Base-by-base conservation (phyloP, 2,113 vertebrate genomes). In the Galemys pyrenaicus region DNA sequence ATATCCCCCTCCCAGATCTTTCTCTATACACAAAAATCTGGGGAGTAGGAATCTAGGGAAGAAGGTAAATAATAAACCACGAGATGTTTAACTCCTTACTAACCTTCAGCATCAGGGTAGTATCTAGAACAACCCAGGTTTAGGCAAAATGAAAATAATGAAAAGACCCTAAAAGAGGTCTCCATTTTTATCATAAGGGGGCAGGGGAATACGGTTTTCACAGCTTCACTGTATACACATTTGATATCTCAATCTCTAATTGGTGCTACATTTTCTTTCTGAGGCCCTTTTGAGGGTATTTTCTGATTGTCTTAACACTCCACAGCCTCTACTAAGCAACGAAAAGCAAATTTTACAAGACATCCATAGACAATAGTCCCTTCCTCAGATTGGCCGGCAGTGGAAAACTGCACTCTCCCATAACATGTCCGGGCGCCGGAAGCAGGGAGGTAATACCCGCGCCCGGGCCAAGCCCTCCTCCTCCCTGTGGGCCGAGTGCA, bases 161-260 rank as follows among this genome's bases (percentile, higher is more conserved):
- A 37, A 16, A 2, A n/a, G 4, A 1, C 15, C 32, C 2, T 1
- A 1, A 15, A 35, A 19, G 2, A 26, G 41, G 8, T 60, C 32
- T n/a, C 13, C 51, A 16, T 3, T 37, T 1, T 35, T 46, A 1
- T 30, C 16, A 8, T 35, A 1, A n/a, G n/a, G 22, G 37, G 56
- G 3, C 10, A 0, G 0, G 2, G 9, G 9, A 49, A 30, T 0
- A 3, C n/a, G 20, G 2, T 22, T 51, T 71, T 7, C 39, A 5
- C 6, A 30, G n/a, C 4, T 37, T 67, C 54, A 1, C 9, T n/a
- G 9, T 3, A 15, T 32, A 8, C 0, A 12, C 9, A 71, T 30
- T 32, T 39, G 51, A 26, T 17, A 41, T 22, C 56, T 10, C 20
- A 67, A 19, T 37, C 4, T 37, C 35, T 39, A 35, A 2, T 39